A percentile compares a stretch with the other conserved stretches of the same genome.
phyloP scores from a whole-genome alignment of 2,797 vertebrate genomes.

The Poecilia gillii region DNA sequence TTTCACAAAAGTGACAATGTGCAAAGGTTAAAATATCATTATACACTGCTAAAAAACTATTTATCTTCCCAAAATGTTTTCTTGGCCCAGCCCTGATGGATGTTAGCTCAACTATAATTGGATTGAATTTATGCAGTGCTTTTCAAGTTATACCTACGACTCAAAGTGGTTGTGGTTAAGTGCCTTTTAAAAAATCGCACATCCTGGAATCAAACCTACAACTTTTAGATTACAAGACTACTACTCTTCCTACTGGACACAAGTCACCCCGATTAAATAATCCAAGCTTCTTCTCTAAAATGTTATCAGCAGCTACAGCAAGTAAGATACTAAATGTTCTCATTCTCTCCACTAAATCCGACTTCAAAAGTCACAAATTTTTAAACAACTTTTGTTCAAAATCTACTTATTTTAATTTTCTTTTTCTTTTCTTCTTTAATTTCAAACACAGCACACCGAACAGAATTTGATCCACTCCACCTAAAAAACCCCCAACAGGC shows the following conservation, averaged over 20 bases:
- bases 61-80: neutral
- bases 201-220: neutral
- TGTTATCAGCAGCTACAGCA: neutral
- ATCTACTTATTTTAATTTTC: constrained; percentile 4
- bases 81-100: neutral
- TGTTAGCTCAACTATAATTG: neutral
- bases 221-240: neutral
- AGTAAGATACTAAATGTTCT: neutral
- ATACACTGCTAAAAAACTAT: neutral
- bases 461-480: neutral
- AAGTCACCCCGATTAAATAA: neutral
- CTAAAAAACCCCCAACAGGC: neutral
- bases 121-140: neutral
- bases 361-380: neutral
- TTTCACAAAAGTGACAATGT: neutral
- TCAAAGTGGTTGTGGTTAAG: neutral
- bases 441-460: constrained; percentile 17
- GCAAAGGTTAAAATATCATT: neutral
- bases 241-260: neutral
- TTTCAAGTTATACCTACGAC: neutral
- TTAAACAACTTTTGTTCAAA: neutral
- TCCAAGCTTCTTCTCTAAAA: neutral
- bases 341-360: neutral
- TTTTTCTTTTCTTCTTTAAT: constrained; percentile 20
- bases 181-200: neutral